Base-by-base conservation (phyloP, 2,888 invertebrate species). In the Cerastis leucographa region DNA sequence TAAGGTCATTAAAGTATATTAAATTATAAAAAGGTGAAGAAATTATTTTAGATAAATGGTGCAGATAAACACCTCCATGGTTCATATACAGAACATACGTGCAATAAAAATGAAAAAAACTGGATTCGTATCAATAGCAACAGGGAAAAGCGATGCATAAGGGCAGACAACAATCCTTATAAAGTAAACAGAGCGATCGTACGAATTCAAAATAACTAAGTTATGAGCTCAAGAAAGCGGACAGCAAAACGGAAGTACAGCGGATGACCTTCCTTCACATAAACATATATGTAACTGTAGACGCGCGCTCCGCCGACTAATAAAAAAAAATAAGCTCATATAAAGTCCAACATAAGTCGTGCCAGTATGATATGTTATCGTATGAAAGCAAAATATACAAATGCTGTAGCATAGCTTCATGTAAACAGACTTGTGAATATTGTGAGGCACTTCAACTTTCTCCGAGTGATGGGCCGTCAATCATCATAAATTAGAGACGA, bases 371-470 rank as follows among this genome's bases (percentile, higher is more conserved):
- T 85, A 85, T 85, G 85, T 84, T 88, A 87, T 81, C 83, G 80
- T 83, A 89, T 87, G 87, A 89, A 91, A 91, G 89, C 88, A 90
- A 92, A 91, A 91, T 89, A 87, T 83, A 89, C 88, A 88, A 89
- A 90, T 88, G 85, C 84, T 89, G 88, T 88, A 91, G 88, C 88
- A 91, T 90, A 89, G n/a, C 90, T 91, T 91, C 92, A 92, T 94
- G 92, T 93, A 94, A 94, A 94, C 91, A 93, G 92, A 91, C 92
- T 92, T 92, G 92, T 94, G 92, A 93, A 94, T 93, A 94, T 93
- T 93, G 91, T 91, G 91, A 93, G 90, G 93, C 92, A 94, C 93
- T 93, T 91, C 87, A 93, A 95, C 96, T 96, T 96, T 96, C 96
- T 95, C 95, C 92, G 51, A 83, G 84, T 92, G 95, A 95, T 94